Evolutionary conservation across 2,888 invertebrate species (phyloP).

Genomic region (Spatulosminthurus flaviceps): DNA sequence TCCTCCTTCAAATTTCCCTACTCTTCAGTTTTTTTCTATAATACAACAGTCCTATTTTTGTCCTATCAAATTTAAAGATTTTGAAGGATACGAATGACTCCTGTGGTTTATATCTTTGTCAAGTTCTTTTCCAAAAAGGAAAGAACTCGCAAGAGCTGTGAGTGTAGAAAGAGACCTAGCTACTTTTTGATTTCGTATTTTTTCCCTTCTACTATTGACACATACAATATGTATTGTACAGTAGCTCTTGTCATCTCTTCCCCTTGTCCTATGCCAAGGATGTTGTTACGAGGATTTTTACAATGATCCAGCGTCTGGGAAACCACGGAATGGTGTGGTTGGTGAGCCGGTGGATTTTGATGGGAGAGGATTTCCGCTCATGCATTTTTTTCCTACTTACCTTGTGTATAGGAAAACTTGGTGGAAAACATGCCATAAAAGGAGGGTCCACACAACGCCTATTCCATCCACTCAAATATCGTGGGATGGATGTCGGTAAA

Average conservation of each 20-base stretch:
- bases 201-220: too few relatives aligned
- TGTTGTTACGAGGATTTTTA: too few relatives aligned
- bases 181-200: too few relatives aligned
- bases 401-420: neutral
- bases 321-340: neutral
- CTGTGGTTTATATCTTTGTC: neutral
- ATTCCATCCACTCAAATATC: neutral
- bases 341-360: neutral
- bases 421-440: neutral
- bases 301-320: too few relatives aligned
- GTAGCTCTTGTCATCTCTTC: neutral
- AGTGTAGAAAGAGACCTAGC: too few relatives aligned
- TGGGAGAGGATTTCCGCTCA: constrained; percentile 3
- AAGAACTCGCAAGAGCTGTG: too few relatives aligned
- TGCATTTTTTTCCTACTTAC: neutral
- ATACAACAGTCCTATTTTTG: neutral
- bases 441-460: neutral
- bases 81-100: neutral
- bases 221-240: neutral
- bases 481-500: neutral
- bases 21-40: constrained; percentile 5
- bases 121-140: neutral
- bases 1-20: neutral
- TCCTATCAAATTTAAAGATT: neutral
- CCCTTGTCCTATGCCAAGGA: neutral